Percentiles rank a stretch among this genome's conserved stretches.
These are phyloP conservation scores for Oenanthe oenanthe DNA, from an alignment of 2,113 vertebrate genomes.

Conservation along the genomic window DNA sequence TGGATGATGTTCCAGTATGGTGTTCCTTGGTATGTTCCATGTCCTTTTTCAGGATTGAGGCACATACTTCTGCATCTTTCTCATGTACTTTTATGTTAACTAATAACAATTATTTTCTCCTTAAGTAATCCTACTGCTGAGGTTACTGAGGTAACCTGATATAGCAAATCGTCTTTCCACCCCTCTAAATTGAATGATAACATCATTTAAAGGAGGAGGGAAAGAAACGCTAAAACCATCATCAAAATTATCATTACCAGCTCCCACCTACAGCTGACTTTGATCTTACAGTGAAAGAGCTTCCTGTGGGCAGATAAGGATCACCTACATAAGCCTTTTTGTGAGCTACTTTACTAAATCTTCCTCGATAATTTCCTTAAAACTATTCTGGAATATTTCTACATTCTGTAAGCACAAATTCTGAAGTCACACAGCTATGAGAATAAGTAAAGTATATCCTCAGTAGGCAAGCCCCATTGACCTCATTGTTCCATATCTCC, in stretches of 20 bases:
- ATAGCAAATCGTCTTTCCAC: accelerated
- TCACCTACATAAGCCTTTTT: neutral
- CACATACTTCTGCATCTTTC: neutral
- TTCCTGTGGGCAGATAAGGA: neutral
- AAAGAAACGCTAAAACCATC: neutral
- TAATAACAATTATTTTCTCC: neutral
- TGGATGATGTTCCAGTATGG: neutral
- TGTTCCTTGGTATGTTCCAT: neutral
- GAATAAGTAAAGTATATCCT: neutral
- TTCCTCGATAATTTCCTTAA: neutral
- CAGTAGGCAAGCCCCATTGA: neutral
- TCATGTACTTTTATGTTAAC: neutral
- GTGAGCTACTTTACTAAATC: neutral
- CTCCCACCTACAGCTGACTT: neutral
- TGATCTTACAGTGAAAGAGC: neutral
- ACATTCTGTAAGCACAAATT: neutral
- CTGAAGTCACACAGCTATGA: neutral
- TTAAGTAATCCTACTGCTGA: neutral
- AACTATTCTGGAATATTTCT: neutral
- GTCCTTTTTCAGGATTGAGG: neutral
- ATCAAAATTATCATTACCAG: neutral
- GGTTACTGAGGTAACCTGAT: neutral
- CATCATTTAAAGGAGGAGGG: neutral
- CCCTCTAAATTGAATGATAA: neutral
- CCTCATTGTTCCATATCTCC: neutral